Conservation (phyloP, 1,140 invertebrate species). For the Parasteatoda tepidariorum region DNA sequence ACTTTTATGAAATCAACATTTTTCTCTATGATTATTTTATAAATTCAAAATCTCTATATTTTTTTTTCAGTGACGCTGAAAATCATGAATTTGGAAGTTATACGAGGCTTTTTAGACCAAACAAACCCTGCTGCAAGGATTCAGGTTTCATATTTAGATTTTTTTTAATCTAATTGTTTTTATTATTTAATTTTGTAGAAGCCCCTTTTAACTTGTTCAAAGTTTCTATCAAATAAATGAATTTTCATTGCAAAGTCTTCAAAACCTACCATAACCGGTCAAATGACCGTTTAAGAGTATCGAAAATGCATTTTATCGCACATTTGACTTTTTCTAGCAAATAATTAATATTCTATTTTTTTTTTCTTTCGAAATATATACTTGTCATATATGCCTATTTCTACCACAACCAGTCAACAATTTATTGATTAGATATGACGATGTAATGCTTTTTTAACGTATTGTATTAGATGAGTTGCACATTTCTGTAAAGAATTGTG, state of each 20-base stretch:
- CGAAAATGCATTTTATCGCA: neutral
- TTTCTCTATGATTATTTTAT: no score
- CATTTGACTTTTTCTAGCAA: neutral
- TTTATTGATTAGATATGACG: no score
- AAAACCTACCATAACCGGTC: neutral
- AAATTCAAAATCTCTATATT: no score
- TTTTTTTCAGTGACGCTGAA: no score
- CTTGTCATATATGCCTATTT: no score
- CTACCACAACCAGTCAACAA: no score
- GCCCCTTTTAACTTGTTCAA: neutral
- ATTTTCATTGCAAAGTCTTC: neutral
- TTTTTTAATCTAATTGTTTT: neutral
- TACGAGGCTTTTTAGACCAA: slow-evolving; percentile 43
- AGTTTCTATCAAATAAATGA: neutral
- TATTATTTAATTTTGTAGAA: neutral
- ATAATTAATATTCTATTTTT: no score
- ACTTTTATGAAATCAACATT: no score
- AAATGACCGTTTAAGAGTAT: neutral
- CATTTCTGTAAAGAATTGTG: no score
- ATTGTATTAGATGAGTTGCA: no score
- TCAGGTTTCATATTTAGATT: neutral
- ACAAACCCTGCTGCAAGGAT: neutral
- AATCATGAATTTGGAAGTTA: slow-evolving; percentile 43
- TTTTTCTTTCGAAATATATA: no score
- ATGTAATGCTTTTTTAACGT: no score